These are phyloP conservation scores for Crossocerus cetratus DNA, from an alignment of 2,888 invertebrate genomes.

Conservation along the genomic window DNA sequence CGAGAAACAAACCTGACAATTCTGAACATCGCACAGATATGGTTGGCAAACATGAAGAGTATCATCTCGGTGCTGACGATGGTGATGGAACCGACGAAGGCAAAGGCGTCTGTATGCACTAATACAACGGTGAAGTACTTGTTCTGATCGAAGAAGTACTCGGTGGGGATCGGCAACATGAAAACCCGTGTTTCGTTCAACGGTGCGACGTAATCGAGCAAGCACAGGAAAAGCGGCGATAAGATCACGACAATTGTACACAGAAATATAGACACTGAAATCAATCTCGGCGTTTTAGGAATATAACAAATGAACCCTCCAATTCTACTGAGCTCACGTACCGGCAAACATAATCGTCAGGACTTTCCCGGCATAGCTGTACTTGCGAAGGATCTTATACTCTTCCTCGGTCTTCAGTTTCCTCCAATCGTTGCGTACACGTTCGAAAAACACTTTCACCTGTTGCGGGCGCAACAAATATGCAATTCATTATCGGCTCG, in stretches of 20 bases:
- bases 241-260: background rate
- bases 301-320: background rate
- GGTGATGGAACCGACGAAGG: slow-evolving; percentile 6
- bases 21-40: slow-evolving; percentile 21
- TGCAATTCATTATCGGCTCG: background rate
- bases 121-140: slow-evolving; percentile 14
- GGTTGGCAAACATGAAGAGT: slow-evolving; percentile 5
- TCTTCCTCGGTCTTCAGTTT: slow-evolving; percentile 11
- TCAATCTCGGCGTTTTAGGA: background rate
- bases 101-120: slow-evolving; percentile 11
- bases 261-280: background rate
- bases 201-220: slow-evolving; percentile 19
- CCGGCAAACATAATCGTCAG: slow-evolving; percentile 4
- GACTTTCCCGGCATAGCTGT: slow-evolving; percentile 6
- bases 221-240: background rate
- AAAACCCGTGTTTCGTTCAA: slow-evolving; percentile 16
- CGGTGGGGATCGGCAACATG: slow-evolving; percentile 8
- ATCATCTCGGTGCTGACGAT: slow-evolving; percentile 21
- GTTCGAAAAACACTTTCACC: slow-evolving; percentile 16
- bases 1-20: slow-evolving; percentile 14
- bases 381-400: slow-evolving; percentile 19
- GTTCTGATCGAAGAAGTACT: slow-evolving; percentile 23
- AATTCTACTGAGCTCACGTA: background rate
- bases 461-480: background rate
- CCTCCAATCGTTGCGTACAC: slow-evolving; percentile 17